phyloP scores from a whole-genome alignment of 2,888 invertebrate genomes.

The Ornithoptera priamus region DNA sequence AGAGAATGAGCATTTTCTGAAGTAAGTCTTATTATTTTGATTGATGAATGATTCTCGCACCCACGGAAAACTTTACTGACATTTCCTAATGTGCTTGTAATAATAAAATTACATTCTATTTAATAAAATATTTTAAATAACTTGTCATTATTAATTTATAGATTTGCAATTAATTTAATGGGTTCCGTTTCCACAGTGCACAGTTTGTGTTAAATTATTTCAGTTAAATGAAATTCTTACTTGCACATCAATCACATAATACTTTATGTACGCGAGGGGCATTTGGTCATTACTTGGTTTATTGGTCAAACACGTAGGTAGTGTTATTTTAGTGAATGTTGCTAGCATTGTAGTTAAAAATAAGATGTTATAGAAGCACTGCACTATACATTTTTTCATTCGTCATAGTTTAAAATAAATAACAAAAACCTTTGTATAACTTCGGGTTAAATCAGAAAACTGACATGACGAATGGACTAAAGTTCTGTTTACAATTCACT shows the following conservation, averaged over 20 bases:
- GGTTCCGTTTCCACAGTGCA: neutral
- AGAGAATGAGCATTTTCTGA: slow-evolving; percentile 95
- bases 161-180: neutral
- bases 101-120: slow-evolving; percentile 17
- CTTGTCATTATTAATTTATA: neutral
- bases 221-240: slow-evolving; percentile 8
- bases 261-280: slow-evolving; percentile 42
- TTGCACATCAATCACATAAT: slow-evolving; percentile 30
- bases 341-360: slow-evolving; percentile 34
- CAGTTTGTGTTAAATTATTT: neutral
- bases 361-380: slow-evolving; percentile 47
- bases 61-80: slow-evolving; percentile 26
- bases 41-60: slow-evolving; percentile 30
- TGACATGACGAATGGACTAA: slow-evolving; percentile 44
- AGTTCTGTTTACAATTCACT: slow-evolving; percentile 35
- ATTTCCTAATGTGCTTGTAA: slow-evolving; percentile 35
- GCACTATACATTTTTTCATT: slow-evolving; percentile 51
- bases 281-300: slow-evolving; percentile 47
- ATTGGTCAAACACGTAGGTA: slow-evolving; percentile 39
- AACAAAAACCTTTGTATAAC: neutral
- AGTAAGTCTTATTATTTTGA: slow-evolving; percentile 79
- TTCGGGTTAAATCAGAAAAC: neutral
- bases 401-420: slow-evolving; percentile 36
- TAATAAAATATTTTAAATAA: neutral
- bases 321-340: slow-evolving; percentile 55